phyloP scores from a whole-genome alignment of 2,797 vertebrate genomes.

The Amblyopsis hoosieri region DNA sequence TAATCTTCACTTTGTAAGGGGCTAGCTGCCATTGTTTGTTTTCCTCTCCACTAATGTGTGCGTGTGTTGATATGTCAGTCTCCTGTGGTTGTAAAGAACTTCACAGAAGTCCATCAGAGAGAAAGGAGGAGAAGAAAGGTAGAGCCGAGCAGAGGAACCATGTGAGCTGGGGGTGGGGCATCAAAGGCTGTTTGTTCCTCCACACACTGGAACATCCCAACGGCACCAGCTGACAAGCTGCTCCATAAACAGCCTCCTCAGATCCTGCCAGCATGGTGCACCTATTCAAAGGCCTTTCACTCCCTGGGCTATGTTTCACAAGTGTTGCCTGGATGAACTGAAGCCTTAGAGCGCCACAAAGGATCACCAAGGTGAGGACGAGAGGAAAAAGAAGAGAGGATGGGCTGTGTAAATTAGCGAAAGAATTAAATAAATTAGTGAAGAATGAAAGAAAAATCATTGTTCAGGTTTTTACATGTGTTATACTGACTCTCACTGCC shows the following conservation, averaged over 20 bases:
- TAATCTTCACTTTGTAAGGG: too few species aligned
- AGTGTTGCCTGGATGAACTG: conserved; percentile 60
- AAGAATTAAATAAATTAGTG: neutral
- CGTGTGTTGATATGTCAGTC: conserved; percentile 63
- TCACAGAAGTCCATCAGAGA: conserved; percentile 74
- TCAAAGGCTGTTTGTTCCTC: conserved; percentile 71
- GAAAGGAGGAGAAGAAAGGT: conserved; percentile 48
- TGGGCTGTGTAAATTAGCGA: conserved; percentile 13
- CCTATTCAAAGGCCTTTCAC: conserved; percentile 66
- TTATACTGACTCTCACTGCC: too few species aligned
- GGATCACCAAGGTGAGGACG: conserved; percentile 6
- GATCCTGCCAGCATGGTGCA: conserved; percentile 74
- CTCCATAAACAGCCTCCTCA: conserved; percentile 75
- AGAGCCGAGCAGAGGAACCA: conserved; percentile 46
- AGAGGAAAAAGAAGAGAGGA: conserved; percentile 30
- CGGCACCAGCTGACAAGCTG: conserved; percentile 70
- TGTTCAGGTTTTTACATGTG: neutral
- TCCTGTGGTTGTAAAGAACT: conserved; percentile 69
- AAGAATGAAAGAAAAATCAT: neutral
- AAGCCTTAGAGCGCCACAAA: conserved; percentile 20
- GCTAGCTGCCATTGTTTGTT: conserved; percentile 32
- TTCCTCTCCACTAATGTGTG: conserved; percentile 36
- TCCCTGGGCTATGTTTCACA: conserved; percentile 70
- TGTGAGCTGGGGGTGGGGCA: conserved; percentile 38
- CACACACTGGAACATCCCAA: conserved; percentile 63